phyloP scores from a whole-genome alignment of 2,797 vertebrate species.

The Monodelphis domestica region DNA sequence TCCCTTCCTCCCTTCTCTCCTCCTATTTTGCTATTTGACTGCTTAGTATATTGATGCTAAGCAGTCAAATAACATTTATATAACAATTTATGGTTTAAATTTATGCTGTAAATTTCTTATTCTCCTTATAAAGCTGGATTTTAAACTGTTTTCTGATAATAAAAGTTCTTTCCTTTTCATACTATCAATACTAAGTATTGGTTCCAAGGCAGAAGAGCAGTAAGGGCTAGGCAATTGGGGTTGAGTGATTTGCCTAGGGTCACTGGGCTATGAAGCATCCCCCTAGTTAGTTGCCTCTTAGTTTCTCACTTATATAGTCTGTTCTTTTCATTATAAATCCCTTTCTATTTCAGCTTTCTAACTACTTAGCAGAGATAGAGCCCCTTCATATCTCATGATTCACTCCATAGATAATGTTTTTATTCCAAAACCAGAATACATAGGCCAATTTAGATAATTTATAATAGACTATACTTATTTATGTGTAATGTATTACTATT shows the following conservation, averaged over 20 bases:
- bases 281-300: too few species aligned
- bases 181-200: too few species aligned
- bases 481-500: neutral
- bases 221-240: too few species aligned
- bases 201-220: too few species aligned
- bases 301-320: neutral
- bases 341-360: neutral
- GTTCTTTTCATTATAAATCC: neutral
- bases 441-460: slow-evolving; percentile 34
- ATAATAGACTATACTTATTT: neutral
- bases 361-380: neutral
- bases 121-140: neutral
- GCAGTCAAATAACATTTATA: neutral
- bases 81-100: neutral
- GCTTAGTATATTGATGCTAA: too few species aligned
- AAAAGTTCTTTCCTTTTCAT: too few species aligned
- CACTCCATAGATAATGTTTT: neutral
- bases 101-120: neutral
- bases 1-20: too few species aligned
- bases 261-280: too few species aligned
- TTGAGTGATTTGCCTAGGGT: too few species aligned
- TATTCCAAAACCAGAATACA: slow-evolving; percentile 23
- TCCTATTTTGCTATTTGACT: too few species aligned
- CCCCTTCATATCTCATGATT: neutral
- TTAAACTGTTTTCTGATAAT: neutral